Evolutionary conservation across 2,888 invertebrate species (phyloP).

Genomic region (Melangyna quadrimaculata): DNA sequence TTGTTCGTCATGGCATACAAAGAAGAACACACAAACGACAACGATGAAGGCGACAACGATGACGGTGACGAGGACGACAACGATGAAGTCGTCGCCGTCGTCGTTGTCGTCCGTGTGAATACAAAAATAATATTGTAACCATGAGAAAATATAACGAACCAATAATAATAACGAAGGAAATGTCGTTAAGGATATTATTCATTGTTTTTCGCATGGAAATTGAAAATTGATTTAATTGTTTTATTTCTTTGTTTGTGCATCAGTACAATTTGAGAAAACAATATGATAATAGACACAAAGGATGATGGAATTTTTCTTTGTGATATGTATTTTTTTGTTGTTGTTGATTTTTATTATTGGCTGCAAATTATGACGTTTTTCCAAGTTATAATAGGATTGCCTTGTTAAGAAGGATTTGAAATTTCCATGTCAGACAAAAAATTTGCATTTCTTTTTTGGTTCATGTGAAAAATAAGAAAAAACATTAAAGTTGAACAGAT

Average conservation of each 20-base stretch:
- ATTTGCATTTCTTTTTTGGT: neutral
- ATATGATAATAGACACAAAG: neutral
- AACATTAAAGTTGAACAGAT: neutral
- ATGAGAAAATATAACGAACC: slow-evolving; percentile 48
- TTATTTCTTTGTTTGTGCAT: slow-evolving; percentile 12
- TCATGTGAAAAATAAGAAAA: neutral
- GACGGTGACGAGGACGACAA: neutral
- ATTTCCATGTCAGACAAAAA: neutral
- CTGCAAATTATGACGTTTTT: slow-evolving; percentile 28
- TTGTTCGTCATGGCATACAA: no score
- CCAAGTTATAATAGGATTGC: neutral
- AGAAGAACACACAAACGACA: neutral
- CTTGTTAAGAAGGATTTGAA: neutral
- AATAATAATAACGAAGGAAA: slow-evolving; percentile 41
- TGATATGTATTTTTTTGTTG: slow-evolving; percentile 3
- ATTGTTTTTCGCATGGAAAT: slow-evolving; percentile 60
- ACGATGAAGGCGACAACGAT: neutral
- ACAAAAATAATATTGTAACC: slow-evolving; percentile 19
- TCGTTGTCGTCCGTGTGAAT: neutral
- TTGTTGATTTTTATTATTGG: slow-evolving; percentile 25
- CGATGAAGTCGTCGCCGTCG: neutral
- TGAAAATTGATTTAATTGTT: slow-evolving; percentile 61
- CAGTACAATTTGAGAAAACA: slow-evolving; percentile 8
- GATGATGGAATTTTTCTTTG: slow-evolving; percentile 10
- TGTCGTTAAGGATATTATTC: slow-evolving; percentile 47